Percentiles rank a stretch among this genome's conserved stretches.
These are phyloP conservation scores for Luehdorfia chinensis DNA, from an alignment of 1,140 invertebrate genomes.

Conservation along the genomic window DNA sequence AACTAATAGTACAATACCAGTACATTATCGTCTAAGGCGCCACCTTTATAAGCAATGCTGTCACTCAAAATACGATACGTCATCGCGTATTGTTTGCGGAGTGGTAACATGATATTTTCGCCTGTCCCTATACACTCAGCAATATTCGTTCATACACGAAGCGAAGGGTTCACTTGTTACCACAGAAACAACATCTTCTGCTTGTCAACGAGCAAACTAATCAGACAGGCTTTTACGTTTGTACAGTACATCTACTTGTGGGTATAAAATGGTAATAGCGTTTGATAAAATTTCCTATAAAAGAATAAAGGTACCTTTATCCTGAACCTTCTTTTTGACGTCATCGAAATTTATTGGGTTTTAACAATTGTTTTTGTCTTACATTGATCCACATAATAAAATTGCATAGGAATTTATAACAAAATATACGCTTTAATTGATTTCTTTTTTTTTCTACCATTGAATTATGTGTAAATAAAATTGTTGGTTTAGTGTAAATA, in stretches of 20 bases:
- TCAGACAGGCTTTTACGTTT: not conserved
- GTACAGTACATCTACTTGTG: not conserved
- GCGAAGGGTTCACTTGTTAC: not conserved
- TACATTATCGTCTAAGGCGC: too few relatives aligned
- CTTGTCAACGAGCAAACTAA: not conserved
- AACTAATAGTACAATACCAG: too few relatives aligned
- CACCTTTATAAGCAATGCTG: not conserved
- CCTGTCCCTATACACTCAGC: not conserved
- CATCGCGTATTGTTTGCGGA: not conserved
- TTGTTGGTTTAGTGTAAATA: too few relatives aligned
- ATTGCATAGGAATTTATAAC: too few relatives aligned
- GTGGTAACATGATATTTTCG: not conserved
- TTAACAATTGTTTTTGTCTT: too few relatives aligned
- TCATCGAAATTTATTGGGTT: too few relatives aligned
- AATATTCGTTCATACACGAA: not conserved
- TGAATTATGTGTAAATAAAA: too few relatives aligned
- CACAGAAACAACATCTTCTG: not conserved
- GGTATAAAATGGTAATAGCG: not conserved
- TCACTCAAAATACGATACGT: not conserved
- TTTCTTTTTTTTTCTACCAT: too few relatives aligned
- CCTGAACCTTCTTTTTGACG: too few relatives aligned
- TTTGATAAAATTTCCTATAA: not conserved
- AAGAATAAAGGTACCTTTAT: too few relatives aligned
- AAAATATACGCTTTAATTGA: too few relatives aligned
- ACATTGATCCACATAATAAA: too few relatives aligned